Conservation (phyloP, 2,888 invertebrate species). For the Dasypogon diadema region DNA sequence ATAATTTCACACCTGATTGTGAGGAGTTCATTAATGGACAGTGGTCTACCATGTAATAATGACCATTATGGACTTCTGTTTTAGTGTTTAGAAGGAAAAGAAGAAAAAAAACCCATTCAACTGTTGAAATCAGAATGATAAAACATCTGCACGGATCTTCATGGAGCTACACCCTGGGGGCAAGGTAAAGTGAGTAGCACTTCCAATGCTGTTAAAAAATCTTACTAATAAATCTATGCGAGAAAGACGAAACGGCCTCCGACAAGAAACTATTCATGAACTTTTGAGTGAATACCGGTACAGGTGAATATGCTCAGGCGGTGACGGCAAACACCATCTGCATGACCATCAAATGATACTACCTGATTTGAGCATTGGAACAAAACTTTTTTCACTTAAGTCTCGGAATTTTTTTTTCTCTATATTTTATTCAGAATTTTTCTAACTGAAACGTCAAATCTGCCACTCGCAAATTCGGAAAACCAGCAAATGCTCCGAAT, state of each 20-base stretch:
- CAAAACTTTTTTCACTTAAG: slow-evolving; percentile 13
- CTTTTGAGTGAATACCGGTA: slow-evolving; percentile 30
- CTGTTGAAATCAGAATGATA: background rate
- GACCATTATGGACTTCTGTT: no score
- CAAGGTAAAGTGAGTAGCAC: slow-evolving; percentile 3
- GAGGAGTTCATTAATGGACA: no score
- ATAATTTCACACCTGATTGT: no score
- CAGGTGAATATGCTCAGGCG: background rate
- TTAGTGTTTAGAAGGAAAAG: no score
- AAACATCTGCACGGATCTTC: background rate
- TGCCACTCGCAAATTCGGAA: slow-evolving; percentile 24
- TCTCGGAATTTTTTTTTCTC: slow-evolving; percentile 26
- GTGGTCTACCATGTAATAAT: no score
- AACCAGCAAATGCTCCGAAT: slow-evolving; percentile 43
- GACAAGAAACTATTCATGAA: slow-evolving; percentile 38
- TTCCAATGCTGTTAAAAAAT: background rate
- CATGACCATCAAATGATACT: slow-evolving; percentile 45
- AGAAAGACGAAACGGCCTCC: slow-evolving; percentile 8
- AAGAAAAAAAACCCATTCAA: no score
- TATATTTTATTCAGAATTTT: slow-evolving; percentile 16
- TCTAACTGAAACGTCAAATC: background rate
- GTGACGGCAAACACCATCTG: slow-evolving; percentile 43
- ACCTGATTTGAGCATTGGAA: slow-evolving; percentile 41
- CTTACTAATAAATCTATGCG: slow-evolving; percentile 23
- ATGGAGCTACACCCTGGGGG: slow-evolving; percentile 3